Percentiles rank a stretch among this genome's conserved stretches.
phyloP scores from a whole-genome alignment of 2,888 invertebrate genomes.

The Acronicta leporina region DNA sequence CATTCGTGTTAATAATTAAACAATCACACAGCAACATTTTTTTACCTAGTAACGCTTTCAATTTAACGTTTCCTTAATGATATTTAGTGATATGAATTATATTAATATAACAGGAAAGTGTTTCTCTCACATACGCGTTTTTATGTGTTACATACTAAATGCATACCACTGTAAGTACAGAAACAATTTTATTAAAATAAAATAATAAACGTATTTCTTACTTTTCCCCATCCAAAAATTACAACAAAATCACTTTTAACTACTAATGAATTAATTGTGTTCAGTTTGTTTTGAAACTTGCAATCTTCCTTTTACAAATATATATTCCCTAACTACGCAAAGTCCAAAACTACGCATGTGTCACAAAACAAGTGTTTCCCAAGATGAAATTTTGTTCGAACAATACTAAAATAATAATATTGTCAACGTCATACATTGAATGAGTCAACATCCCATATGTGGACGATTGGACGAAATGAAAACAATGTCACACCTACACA shows the following conservation, averaged over 20 bases:
- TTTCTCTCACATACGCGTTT: background rate
- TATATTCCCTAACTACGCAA: conserved; percentile 1
- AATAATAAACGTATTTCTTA: too few species aligned
- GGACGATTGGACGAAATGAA: conserved; percentile 11
- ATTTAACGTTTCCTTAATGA: conserved; percentile 11
- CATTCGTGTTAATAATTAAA: conserved; percentile 9
- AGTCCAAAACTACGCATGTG: background rate
- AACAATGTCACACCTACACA: conserved; percentile 4
- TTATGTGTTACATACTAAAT: too few species aligned
- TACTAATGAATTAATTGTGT: background rate
- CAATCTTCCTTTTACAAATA: background rate
- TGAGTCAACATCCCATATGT: conserved; percentile 20
- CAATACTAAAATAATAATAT: conserved; percentile 12
- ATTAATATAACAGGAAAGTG: conserved; percentile 21
- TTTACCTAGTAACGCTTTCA: conserved; percentile 3
- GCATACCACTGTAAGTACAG: too few species aligned
- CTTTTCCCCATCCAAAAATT: background rate
- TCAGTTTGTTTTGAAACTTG: background rate
- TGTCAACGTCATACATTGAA: conserved; percentile 16
- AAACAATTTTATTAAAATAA: background rate
- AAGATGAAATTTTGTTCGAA: conserved; percentile 3
- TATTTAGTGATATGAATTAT: conserved; percentile 3
- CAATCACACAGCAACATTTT: conserved; percentile 10
- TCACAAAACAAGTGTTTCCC: conserved; percentile 8
- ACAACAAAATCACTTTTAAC: background rate